Evolutionary conservation across 2,888 invertebrate species (phyloP).

Genomic region (Schrankia costaestrigalis): DNA sequence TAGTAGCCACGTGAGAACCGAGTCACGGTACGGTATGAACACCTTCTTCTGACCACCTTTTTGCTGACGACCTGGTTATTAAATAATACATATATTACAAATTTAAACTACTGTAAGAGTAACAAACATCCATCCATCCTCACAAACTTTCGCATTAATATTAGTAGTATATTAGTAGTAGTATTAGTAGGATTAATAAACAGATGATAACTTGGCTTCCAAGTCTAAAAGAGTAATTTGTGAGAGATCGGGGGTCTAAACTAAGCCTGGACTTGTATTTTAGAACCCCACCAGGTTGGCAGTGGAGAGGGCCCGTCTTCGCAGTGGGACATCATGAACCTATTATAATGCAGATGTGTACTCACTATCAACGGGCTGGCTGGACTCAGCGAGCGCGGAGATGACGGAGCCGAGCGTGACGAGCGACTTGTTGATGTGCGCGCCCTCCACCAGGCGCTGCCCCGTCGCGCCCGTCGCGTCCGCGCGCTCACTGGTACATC

Average conservation of each 20-base stretch:
- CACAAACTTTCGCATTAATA: too few relatives aligned
- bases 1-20: constrained; percentile 92
- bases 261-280: too few relatives aligned
- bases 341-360: not conserved
- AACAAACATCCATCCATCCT: too few relatives aligned
- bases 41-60: constrained; percentile 75
- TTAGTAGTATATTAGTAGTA: too few relatives aligned
- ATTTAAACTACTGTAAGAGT: too few relatives aligned
- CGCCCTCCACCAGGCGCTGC: constrained; percentile 93
- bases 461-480: constrained; percentile 95
- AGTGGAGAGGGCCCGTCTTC: not conserved
- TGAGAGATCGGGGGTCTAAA: too few relatives aligned
- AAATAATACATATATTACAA: too few relatives aligned
- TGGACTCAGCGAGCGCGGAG: constrained; percentile 89
- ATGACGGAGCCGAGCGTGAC: constrained; percentile 94
- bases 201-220: too few relatives aligned
- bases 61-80: constrained; percentile 59
- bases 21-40: constrained; percentile 94
- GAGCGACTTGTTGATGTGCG: constrained; percentile 94
- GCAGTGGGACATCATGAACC: not conserved
- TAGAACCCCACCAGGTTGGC: not conserved
- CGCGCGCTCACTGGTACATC: constrained; percentile 86
- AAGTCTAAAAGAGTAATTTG: too few relatives aligned
- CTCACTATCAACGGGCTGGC: constrained; percentile 54
- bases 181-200: too few relatives aligned